phyloP scores from a whole-genome alignment of 2,113 vertebrate genomes.

The Serinus canaria region DNA sequence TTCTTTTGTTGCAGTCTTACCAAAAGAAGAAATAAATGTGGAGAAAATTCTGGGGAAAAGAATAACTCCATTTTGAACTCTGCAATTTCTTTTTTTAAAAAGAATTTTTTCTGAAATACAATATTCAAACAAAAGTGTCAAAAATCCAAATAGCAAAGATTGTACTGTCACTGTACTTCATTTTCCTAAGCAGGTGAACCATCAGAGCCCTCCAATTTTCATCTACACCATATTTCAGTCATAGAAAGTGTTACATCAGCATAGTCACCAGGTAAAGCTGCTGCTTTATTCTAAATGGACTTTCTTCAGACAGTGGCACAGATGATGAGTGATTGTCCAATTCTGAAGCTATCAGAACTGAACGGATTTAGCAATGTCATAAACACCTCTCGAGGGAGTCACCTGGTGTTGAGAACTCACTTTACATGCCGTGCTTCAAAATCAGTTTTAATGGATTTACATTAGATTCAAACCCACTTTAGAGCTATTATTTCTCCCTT shows the following conservation, averaged over 20 bases:
- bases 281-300: conserved; percentile 39
- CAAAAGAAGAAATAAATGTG: neutral
- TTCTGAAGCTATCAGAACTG: conserved; percentile 58
- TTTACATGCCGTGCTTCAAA: conserved; percentile 12
- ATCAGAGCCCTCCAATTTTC: neutral
- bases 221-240: neutral
- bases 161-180: neutral
- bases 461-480: neutral
- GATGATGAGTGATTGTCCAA: conserved; percentile 65
- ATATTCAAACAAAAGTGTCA: neutral
- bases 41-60: neutral
- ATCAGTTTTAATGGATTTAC: conserved; percentile 33
- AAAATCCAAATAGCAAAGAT: neutral
- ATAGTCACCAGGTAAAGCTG: neutral
- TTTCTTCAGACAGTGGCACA: conserved; percentile 31
- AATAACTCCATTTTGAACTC: neutral
- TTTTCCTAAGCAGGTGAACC: conserved; percentile 8
- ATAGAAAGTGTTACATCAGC: conserved; percentile 21
- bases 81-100: neutral
- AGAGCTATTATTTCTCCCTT: conserved; percentile 3
- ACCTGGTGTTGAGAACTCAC: conserved; percentile 54
- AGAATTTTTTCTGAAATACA: neutral
- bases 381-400: conserved; percentile 62
- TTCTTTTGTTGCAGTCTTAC: neutral
- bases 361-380: conserved; percentile 59